Conservation (phyloP, 2,888 invertebrate species). For the Nasonovia ribisnigri region DNA sequence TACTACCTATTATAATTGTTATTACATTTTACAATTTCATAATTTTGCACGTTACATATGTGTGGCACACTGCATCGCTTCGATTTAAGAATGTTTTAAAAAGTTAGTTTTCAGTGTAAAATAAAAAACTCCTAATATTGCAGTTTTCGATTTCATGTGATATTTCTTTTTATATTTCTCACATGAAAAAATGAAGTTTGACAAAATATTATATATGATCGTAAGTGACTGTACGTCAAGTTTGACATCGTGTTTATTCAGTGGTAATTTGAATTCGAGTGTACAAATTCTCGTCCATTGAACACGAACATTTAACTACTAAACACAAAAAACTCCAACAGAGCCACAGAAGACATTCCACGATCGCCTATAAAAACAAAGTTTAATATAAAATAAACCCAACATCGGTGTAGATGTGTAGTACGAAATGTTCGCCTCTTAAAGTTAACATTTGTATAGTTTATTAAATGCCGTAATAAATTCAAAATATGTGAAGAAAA, state of each 20-base stretch:
- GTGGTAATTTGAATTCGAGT: conserved; percentile 1
- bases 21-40: too few species aligned
- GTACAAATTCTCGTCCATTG: not conserved
- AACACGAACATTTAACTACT: not conserved
- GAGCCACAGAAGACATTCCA: not conserved
- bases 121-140: not conserved
- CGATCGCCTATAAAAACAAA: not conserved
- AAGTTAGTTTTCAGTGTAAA: not conserved
- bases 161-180: not conserved
- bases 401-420: not conserved
- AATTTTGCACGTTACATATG: not conserved
- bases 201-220: not conserved
- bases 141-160: not conserved
- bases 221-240: not conserved
- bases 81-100: not conserved
- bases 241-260: not conserved
- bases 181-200: not conserved
- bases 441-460: not conserved
- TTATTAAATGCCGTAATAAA: not conserved
- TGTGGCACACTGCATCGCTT: not conserved
- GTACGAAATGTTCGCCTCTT: not conserved
- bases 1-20: too few species aligned
- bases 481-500: not conserved
- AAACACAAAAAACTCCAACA: not conserved
- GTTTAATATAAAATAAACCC: not conserved